Conservation (phyloP, 1,140 invertebrate species). For the Meloidogyne exigua region DNA sequence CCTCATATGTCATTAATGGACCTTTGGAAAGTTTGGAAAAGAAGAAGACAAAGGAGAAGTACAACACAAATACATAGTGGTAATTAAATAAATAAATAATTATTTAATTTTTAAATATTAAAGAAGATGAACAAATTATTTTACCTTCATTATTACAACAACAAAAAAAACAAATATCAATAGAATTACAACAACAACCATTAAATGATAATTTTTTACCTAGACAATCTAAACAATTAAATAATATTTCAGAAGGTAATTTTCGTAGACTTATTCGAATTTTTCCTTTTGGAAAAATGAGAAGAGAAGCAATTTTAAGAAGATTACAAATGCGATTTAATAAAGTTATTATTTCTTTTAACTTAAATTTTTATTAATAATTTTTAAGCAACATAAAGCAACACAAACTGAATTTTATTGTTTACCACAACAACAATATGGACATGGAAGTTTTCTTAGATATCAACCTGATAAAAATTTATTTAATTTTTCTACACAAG, state of each 20-base stretch:
- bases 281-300: constrained; percentile 48
- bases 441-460: constrained; percentile 12
- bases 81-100: background rate
- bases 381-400: constrained; percentile 34
- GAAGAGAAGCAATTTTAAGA: constrained; percentile 41
- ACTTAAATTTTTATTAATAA: background rate
- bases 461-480: constrained; percentile 17
- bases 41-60: constrained; percentile 18
- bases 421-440: background rate
- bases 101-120: background rate
- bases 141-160: background rate
- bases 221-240: constrained; percentile 13
- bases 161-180: constrained; percentile 3
- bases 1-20: constrained; percentile 49
- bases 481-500: constrained; percentile 23
- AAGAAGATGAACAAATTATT: constrained; percentile 5
- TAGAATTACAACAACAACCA: constrained; percentile 8
- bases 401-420: constrained; percentile 49
- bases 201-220: background rate
- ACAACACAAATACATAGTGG: background rate
- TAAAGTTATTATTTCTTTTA: constrained; percentile 32
- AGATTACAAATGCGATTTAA: constrained; percentile 39
- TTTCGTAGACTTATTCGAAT: constrained; percentile 31
- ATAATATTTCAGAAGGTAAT: constrained; percentile 21
- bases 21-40: constrained; percentile 53